Evolutionary conservation across 2,888 invertebrate genomes (phyloP).

Genomic region (Omphaloscelis lunosa): DNA sequence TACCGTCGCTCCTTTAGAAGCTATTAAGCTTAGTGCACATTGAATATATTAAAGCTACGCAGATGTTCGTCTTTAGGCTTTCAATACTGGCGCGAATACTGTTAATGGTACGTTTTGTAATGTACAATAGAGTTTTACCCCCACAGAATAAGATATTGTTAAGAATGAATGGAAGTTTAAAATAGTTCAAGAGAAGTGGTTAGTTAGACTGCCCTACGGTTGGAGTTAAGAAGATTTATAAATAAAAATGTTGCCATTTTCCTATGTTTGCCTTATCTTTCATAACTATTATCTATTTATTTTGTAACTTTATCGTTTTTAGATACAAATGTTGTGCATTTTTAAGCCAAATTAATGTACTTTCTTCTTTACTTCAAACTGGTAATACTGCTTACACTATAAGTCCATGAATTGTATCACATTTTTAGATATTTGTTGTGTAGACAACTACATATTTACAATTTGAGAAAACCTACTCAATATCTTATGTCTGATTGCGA

Average conservation of each 20-base stretch:
- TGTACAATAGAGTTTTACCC: constrained; percentile 5
- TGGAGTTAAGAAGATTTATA: not conserved
- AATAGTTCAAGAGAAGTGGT: not conserved
- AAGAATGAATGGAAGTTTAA: not conserved
- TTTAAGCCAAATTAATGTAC: not conserved
- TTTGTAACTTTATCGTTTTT: not conserved
- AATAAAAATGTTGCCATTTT: not conserved
- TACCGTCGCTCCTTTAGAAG: constrained; percentile 41
- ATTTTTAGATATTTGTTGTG: not conserved
- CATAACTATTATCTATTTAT: not conserved
- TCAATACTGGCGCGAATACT: constrained; percentile 31
- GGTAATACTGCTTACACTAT: not conserved
- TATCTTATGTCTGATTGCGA: constrained; percentile 32
- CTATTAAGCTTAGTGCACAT: constrained; percentile 61
- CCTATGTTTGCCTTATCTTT: not conserved
- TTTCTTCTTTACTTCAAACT: not conserved
- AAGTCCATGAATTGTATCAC: not conserved
- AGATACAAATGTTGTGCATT: not conserved
- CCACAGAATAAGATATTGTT: not conserved
- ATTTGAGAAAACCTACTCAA: not conserved
- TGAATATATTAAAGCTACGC: constrained; percentile 57
- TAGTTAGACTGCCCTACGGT: not conserved
- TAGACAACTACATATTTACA: constrained; percentile 9
- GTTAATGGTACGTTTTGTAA: constrained; percentile 34
- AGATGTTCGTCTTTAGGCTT: constrained; percentile 35